A percentile compares a stretch with the other conserved stretches of the same genome.
phyloP scores from a whole-genome alignment of 2,113 vertebrate species.

The Gymnorhina tibicen region DNA sequence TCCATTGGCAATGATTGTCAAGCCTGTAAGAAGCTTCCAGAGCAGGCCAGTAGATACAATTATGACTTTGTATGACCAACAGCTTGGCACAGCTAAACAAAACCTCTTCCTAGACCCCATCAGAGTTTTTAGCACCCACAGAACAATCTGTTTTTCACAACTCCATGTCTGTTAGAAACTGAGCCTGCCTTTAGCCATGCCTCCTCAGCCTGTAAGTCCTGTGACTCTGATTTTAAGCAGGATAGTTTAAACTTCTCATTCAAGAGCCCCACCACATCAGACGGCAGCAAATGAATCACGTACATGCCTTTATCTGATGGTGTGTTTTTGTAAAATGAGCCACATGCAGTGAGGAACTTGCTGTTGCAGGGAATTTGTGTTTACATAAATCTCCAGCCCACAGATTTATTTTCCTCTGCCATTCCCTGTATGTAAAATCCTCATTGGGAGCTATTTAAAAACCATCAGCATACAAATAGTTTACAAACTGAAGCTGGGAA shows the following conservation, averaged over 20 bases:
- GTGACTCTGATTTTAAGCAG: not conserved
- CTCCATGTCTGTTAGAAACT: not conserved
- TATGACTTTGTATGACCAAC: not conserved
- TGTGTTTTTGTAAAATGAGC: slow-evolving; percentile 45
- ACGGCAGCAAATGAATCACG: slow-evolving; percentile 32
- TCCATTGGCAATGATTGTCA: not conserved
- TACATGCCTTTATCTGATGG: slow-evolving; percentile 45
- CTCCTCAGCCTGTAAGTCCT: not conserved
- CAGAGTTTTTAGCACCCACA: not conserved
- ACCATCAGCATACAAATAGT: slow-evolving; percentile 7
- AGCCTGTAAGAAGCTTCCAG: slow-evolving; percentile 14
- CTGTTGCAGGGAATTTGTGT: slow-evolving; percentile 49
- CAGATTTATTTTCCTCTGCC: not conserved
- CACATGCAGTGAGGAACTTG: slow-evolving; percentile 40
- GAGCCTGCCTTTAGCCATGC: not conserved
- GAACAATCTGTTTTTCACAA: not conserved
- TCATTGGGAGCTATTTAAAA: slow-evolving; percentile 52
- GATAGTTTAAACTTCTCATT: not conserved
- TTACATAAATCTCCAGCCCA: slow-evolving; percentile 48
- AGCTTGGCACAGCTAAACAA: not conserved
- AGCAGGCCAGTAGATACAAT: not conserved
- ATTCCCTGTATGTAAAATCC: slow-evolving; percentile 11
- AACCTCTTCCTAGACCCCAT: not conserved
- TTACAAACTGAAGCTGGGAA: not conserved
- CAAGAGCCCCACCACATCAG: slow-evolving; percentile 28